Evolutionary conservation across 2,888 invertebrate species (phyloP).

Genomic region (Scrobipalpa atriplicella): DNA sequence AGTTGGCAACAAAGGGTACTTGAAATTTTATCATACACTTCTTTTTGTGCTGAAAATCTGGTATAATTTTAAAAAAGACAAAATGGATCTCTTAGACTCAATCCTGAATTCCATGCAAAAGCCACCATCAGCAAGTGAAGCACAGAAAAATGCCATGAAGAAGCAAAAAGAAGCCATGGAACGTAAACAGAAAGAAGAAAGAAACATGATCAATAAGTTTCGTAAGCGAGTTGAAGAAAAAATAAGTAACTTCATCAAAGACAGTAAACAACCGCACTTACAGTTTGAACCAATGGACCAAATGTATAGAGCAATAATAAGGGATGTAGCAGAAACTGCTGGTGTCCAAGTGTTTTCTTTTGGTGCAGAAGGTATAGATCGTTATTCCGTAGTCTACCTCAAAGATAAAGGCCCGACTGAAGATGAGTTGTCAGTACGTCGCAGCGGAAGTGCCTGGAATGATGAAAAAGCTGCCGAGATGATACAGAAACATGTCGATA

Average conservation of each 20-base stretch:
- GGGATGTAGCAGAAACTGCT: conserved; percentile 94
- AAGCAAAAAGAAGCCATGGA: conserved; percentile 85
- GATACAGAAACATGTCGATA: conserved; percentile 69
- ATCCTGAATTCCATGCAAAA: conserved; percentile 97
- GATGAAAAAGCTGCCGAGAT: conserved; percentile 87
- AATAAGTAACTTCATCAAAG: conserved; percentile 89
- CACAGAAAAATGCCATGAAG: conserved; percentile 90
- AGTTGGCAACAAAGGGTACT: conserved; percentile 58
- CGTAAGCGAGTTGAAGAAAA: conserved; percentile 83
- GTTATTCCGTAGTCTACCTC: conserved; percentile 94
- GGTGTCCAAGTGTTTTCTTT: conserved; percentile 95
- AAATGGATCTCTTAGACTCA: conserved; percentile 94
- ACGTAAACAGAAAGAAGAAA: conserved; percentile 80
- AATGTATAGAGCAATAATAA: conserved; percentile 92
- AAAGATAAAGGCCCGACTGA: conserved; percentile 94
- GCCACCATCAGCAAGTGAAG: conserved; percentile 92
- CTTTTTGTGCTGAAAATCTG: conserved; percentile 67
- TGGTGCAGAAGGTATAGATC: conserved; percentile 94
- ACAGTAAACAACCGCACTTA: conserved; percentile 86
- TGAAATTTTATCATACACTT: conserved; percentile 70
- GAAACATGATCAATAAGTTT: conserved; percentile 79
- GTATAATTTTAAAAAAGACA: conserved; percentile 24
- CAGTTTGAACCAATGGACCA: conserved; percentile 95
- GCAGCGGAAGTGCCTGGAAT: conserved; percentile 93
- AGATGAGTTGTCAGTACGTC: conserved; percentile 92